Conservation (phyloP, 2,113 vertebrate species). For the Semnornis frantzii region DNA sequence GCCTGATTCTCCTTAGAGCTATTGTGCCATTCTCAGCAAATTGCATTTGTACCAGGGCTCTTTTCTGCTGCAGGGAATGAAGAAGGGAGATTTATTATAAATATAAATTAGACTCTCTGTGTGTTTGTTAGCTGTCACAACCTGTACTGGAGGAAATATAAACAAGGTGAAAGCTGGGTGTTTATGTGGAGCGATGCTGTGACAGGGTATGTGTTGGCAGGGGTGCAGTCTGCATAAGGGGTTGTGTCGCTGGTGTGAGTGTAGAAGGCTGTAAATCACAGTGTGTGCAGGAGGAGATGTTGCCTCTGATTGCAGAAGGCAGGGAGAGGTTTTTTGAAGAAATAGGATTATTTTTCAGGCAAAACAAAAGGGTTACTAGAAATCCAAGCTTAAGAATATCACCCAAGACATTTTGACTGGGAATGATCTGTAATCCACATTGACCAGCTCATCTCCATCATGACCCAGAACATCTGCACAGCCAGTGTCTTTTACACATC, state of each 20-base stretch:
- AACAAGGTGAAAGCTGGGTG: conserved; percentile 40
- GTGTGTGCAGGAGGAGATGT: conserved; percentile 36
- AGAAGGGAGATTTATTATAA: conserved; percentile 35
- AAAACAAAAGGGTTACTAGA: conserved; percentile 9
- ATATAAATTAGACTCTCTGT: conserved; percentile 36
- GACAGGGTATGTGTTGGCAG: conserved; percentile 13
- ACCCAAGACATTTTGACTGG: not conserved
- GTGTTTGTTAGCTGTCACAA: conserved; percentile 4
- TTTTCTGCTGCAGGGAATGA: not conserved
- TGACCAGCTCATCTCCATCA: not conserved
- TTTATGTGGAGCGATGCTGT: conserved; percentile 22
- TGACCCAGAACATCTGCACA: not conserved
- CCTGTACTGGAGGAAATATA: not conserved
- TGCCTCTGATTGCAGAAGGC: conserved; percentile 32
- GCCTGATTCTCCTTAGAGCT: not conserved
- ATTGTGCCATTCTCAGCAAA: not conserved
- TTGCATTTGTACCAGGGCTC: not conserved
- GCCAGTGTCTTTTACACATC: not conserved
- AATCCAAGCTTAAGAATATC: not conserved
- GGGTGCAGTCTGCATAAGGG: not conserved
- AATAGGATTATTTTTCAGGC: not conserved
- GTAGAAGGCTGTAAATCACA: conserved; percentile 45
- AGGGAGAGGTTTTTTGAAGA: not conserved
- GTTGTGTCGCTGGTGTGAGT: not conserved
- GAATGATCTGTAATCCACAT: not conserved